phyloP scores from a whole-genome alignment of 2,113 vertebrate species.

The Neolamprologus sp. region DNA sequence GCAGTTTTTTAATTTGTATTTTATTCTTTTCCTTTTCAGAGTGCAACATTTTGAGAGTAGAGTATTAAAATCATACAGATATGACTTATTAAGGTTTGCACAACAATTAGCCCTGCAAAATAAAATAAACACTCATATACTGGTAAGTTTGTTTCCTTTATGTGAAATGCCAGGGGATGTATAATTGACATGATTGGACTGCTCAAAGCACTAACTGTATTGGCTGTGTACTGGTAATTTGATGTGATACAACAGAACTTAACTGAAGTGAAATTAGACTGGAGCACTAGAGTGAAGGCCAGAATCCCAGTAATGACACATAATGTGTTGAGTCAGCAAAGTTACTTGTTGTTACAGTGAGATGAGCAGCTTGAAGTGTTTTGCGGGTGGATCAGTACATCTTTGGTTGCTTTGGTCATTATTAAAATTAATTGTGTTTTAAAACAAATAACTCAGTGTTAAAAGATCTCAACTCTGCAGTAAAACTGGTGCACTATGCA shows the following conservation, averaged over 20 bases:
- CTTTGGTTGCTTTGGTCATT: background rate
- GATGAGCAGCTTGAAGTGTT: background rate
- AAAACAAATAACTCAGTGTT: background rate
- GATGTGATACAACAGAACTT: background rate
- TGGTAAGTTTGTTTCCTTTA: background rate
- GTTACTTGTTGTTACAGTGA: background rate
- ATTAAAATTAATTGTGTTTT: background rate
- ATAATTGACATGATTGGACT: background rate
- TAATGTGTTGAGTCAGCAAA: background rate
- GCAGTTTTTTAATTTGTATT: background rate
- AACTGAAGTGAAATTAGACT: background rate
- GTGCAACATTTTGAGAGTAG: background rate
- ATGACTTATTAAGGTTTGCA: background rate
- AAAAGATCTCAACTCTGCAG: background rate
- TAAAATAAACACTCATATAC: background rate
- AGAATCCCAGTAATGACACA: background rate
- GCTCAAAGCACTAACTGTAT: rapidly evolving
- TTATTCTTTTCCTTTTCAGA: background rate
- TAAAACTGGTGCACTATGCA: background rate
- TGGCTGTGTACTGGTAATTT: background rate
- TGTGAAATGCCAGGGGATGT: background rate
- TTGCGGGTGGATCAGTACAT: background rate
- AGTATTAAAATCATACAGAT: background rate
- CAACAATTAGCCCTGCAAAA: background rate
- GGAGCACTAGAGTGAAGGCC: background rate